Conservation (phyloP, 2,888 invertebrate species). For the Papilio protenor region DNA sequence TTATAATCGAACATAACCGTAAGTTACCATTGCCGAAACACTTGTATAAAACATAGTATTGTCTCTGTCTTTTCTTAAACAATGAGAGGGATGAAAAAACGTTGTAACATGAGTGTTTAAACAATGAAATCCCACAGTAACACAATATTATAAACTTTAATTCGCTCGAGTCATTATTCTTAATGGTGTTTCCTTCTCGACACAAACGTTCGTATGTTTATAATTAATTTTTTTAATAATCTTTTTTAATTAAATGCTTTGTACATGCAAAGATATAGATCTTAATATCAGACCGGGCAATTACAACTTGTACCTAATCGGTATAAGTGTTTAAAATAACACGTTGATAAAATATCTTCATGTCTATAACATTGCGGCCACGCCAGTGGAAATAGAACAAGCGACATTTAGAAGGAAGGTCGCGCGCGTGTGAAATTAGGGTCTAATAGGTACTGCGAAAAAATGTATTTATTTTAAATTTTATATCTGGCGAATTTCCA, state of each 20-base stretch:
- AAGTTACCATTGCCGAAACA: background rate
- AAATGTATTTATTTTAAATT: no score
- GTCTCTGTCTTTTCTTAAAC: background rate
- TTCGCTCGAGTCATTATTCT: conserved; percentile 12
- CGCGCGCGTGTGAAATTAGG: background rate
- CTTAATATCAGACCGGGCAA: conserved; percentile 14
- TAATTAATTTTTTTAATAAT: conserved; percentile 12
- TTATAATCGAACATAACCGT: background rate
- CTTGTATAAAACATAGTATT: background rate
- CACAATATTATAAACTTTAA: background rate
- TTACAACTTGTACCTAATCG: conserved; percentile 19
- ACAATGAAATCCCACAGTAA: background rate
- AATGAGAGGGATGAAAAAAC: background rate
- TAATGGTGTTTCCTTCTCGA: conserved; percentile 7
- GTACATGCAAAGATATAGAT: conserved; percentile 21
- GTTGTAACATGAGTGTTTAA: background rate
- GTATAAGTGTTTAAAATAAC: conserved; percentile 14
- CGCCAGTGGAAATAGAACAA: background rate
- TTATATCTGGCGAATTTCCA: no score
- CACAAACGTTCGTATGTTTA: background rate
- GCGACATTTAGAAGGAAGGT: background rate
- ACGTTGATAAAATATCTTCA: conserved; percentile 2
- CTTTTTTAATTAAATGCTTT: conserved; percentile 21
- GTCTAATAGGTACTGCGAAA: background rate
- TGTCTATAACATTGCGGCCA: background rate